A percentile compares a stretch with the other conserved stretches of the same genome.
These are phyloP conservation scores for Aptenodytes forsteri DNA, from an alignment of 2,113 vertebrate genomes.

Conservation along the genomic window DNA sequence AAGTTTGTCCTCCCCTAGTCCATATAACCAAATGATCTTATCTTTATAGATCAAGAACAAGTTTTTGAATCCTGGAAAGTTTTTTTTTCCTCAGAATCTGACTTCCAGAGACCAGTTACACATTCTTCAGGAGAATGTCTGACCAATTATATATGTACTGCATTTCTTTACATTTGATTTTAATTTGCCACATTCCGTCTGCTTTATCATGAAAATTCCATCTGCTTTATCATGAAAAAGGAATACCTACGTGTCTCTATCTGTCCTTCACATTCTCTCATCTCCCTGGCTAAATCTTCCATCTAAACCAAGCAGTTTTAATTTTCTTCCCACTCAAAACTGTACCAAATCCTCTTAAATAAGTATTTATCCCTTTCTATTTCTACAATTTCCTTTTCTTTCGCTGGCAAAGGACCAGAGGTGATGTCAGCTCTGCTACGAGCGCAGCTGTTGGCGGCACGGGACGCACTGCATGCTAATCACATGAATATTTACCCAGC, in stretches of 20 bases:
- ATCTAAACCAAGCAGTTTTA: background rate
- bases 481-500: background rate
- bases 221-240: background rate
- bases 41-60: background rate
- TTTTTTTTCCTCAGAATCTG: background rate
- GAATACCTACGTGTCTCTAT: background rate
- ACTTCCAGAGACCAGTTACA: background rate
- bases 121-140: background rate
- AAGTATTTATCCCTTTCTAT: constrained; percentile 37
- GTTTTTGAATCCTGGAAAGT: background rate
- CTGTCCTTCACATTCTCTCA: background rate
- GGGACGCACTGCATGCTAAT: background rate
- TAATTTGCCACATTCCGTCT: background rate
- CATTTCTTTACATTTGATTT: background rate
- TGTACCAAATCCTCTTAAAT: background rate
- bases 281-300: background rate
- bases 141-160: background rate
- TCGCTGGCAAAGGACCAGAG: background rate
- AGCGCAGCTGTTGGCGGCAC: background rate
- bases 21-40: background rate
- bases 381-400: constrained; percentile 46
- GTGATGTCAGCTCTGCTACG: constrained; percentile 27
- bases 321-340: background rate
- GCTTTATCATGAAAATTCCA: background rate
- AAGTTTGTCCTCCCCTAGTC: background rate